Conservation (phyloP, 2,888 invertebrate species). For the Yponomeuta cagnagella region DNA sequence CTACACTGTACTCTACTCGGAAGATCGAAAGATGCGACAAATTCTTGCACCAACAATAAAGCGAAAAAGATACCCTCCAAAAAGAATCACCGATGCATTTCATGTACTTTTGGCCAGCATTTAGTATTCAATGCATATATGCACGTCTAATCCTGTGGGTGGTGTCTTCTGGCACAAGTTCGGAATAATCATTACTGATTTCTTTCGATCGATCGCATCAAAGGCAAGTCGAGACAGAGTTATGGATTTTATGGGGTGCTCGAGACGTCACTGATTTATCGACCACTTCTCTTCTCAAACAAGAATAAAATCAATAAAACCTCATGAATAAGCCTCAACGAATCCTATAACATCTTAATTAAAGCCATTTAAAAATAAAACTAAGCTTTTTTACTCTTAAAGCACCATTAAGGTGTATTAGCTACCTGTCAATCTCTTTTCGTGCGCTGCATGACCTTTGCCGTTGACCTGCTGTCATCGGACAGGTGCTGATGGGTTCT, state of each 20-base stretch:
- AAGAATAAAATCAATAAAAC: too few species aligned
- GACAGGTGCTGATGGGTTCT: too few species aligned
- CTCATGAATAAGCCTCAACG: too few species aligned
- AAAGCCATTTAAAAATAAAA: too few species aligned
- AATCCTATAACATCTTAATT: too few species aligned
- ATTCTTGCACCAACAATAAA: constrained; percentile 27
- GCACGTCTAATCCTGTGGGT: constrained; percentile 64
- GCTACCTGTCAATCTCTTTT: too few species aligned
- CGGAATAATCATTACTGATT: constrained; percentile 34
- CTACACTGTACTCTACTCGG: neutral
- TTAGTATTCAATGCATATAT: constrained; percentile 60
- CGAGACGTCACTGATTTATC: too few species aligned
- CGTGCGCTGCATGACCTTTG: too few species aligned
- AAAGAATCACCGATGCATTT: constrained; percentile 56
- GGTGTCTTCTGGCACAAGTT: constrained; percentile 44
- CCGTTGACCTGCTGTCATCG: too few species aligned
- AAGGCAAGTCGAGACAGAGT: neutral
- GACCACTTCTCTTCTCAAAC: too few species aligned
- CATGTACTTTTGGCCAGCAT: constrained; percentile 45
- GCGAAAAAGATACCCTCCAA: constrained; percentile 37
- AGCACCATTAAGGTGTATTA: too few species aligned
- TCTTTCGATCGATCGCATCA: constrained; percentile 1
- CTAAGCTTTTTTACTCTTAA: too few species aligned
- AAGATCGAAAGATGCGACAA: neutral
- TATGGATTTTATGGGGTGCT: neutral